phyloP scores from a whole-genome alignment of 2,888 invertebrate genomes.

The Barypeithes pellucidus region DNA sequence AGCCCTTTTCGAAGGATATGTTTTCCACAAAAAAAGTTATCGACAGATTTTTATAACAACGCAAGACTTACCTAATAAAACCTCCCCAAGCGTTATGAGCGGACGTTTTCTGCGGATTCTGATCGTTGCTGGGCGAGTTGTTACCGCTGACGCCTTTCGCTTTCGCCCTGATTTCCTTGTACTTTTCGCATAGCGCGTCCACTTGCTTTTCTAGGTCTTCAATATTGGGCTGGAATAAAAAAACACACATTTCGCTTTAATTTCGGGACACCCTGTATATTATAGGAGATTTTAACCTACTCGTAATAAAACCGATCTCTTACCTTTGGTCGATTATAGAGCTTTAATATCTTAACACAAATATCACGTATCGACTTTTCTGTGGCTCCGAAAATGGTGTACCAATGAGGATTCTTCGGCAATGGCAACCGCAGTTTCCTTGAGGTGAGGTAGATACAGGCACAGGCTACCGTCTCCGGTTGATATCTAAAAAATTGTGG shows the following conservation, averaged over 20 bases:
- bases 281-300: too few species aligned
- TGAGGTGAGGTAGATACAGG: conserved; percentile 98
- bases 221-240: conserved; percentile 74
- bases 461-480: conserved; percentile 98
- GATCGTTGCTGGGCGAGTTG: conserved; percentile 70
- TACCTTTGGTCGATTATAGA: conserved; percentile 89
- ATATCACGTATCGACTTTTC: conserved; percentile 90
- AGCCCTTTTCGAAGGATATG: too few species aligned
- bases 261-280: too few species aligned
- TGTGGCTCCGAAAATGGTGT: conserved; percentile 86
- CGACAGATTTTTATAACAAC: too few species aligned
- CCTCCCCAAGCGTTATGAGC: conserved; percentile 81
- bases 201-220: conserved; percentile 84
- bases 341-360: conserved; percentile 84
- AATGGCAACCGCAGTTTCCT: conserved; percentile 89
- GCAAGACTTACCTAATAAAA: conserved; percentile 77
- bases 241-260: conserved; percentile 2
- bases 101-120: conserved; percentile 74
- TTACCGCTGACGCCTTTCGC: conserved; percentile 71
- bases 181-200: conserved; percentile 81
- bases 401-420: conserved; percentile 94
- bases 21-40: too few species aligned
- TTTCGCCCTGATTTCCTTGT: conserved; percentile 78
- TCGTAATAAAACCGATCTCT: too few species aligned
- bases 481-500: conserved; percentile 82